Evolutionary conservation across 2,797 vertebrate genomes (phyloP).

Genomic region (Euthynnus affinis): DNA sequence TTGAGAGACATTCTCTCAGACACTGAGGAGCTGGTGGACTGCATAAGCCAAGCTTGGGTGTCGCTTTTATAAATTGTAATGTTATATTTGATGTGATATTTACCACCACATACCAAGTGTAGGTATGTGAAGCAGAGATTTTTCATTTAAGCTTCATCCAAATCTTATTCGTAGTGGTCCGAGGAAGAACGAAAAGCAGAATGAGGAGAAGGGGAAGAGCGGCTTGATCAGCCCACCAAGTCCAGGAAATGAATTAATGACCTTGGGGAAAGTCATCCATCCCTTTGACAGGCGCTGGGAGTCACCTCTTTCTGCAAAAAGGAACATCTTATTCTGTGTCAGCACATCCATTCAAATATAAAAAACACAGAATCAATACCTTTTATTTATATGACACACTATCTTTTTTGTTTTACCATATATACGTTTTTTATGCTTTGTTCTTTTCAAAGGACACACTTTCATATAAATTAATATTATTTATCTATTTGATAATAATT

Average conservation of each 20-base stretch:
- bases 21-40: constrained; percentile 1
- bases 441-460: not conserved
- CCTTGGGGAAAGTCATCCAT: constrained; percentile 57
- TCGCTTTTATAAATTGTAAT: not conserved
- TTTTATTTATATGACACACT: not conserved
- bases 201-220: constrained; percentile 50
- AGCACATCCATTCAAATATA: not conserved
- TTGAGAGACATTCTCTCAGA: constrained; percentile 24
- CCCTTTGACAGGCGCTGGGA: constrained; percentile 47
- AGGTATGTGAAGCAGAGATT: constrained; percentile 3
- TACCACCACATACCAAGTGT: constrained; percentile 48
- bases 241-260: constrained; percentile 72
- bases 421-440: not conserved
- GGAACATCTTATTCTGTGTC: constrained; percentile 32
- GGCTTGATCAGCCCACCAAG: constrained; percentile 68
- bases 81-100: not conserved
- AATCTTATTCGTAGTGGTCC: constrained; percentile 13
- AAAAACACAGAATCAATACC: not conserved
- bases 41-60: not conserved
- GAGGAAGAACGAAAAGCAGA: constrained; percentile 3
- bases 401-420: not conserved
- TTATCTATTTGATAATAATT: not conserved
- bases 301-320: constrained; percentile 37
- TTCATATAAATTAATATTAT: not conserved
- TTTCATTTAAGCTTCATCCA: constrained; percentile 24